These are phyloP conservation scores for Cantharis nigra DNA, from an alignment of 2,888 invertebrate species.

Conservation along the genomic window DNA sequence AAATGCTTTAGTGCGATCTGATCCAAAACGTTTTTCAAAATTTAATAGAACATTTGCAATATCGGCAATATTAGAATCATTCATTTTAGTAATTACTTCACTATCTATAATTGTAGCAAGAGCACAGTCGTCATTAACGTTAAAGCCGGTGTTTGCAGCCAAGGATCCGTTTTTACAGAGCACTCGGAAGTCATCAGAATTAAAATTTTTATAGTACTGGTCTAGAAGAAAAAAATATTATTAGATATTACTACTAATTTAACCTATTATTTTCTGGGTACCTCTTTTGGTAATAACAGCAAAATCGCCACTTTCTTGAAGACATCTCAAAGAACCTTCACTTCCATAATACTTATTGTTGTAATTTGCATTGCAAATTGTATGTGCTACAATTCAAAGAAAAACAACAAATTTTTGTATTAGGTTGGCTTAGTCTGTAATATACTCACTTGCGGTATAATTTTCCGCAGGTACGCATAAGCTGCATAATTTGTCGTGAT, in stretches of 20 bases:
- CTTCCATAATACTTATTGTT: constrained; percentile 64
- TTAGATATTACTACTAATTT: background rate
- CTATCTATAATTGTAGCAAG: constrained; percentile 65
- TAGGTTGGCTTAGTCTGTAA: too few relatives aligned
- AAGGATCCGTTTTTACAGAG: constrained; percentile 66
- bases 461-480: constrained; percentile 38
- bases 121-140: constrained; percentile 61
- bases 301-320: constrained; percentile 61
- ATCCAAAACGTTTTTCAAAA: constrained; percentile 46
- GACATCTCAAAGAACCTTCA: constrained; percentile 64
- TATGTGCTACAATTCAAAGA: constrained; percentile 25
- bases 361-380: constrained; percentile 58
- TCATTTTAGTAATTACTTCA: constrained; percentile 61
- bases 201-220: background rate
- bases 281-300: constrained; percentile 59
- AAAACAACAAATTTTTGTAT: background rate
- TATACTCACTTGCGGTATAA: constrained; percentile 12
- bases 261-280: constrained; percentile 25
- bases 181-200: constrained; percentile 55
- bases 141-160: constrained; percentile 57
- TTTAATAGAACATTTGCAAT: constrained; percentile 41
- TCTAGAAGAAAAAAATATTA: background rate
- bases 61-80: constrained; percentile 42
- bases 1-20: constrained; percentile 55
- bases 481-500: constrained; percentile 46